Evolutionary conservation across 2,113 vertebrate species (phyloP).

Genomic region (Plotosus lineatus): DNA sequence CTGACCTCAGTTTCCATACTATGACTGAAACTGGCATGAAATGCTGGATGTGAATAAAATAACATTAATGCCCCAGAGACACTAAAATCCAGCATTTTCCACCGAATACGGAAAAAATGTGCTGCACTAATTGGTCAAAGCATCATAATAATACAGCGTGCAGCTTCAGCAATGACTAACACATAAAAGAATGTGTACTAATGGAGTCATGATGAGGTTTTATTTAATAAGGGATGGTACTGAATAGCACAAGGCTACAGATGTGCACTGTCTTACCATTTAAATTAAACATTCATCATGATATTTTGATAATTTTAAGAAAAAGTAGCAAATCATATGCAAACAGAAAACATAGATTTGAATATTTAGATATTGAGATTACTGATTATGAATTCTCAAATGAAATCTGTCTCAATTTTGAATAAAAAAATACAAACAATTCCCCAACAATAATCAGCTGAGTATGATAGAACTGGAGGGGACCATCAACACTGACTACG

Average conservation of each 20-base stretch:
- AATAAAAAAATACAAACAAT: conserved; percentile 14
- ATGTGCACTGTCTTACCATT: background rate
- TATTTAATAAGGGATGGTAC: background rate
- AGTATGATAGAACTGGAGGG: background rate
- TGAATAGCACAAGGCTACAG: background rate
- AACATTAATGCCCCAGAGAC: background rate
- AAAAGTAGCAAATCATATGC: background rate
- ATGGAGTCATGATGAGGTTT: background rate
- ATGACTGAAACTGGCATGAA: background rate
- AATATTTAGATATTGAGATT: no score
- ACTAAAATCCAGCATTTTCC: background rate
- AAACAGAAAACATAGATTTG: background rate
- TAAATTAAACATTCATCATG: background rate
- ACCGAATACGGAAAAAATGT: background rate
- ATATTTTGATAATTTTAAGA: background rate
- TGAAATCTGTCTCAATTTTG: background rate
- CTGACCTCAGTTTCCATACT: background rate
- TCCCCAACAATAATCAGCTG: background rate
- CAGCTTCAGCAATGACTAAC: background rate
- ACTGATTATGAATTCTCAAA: background rate
- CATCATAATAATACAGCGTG: background rate
- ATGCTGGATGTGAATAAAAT: background rate
- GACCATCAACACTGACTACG: background rate
- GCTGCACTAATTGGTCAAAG: background rate
- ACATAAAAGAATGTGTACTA: background rate